Conservation (phyloP, 2,113 vertebrate species). For the Pomatostomus ruficeps region DNA sequence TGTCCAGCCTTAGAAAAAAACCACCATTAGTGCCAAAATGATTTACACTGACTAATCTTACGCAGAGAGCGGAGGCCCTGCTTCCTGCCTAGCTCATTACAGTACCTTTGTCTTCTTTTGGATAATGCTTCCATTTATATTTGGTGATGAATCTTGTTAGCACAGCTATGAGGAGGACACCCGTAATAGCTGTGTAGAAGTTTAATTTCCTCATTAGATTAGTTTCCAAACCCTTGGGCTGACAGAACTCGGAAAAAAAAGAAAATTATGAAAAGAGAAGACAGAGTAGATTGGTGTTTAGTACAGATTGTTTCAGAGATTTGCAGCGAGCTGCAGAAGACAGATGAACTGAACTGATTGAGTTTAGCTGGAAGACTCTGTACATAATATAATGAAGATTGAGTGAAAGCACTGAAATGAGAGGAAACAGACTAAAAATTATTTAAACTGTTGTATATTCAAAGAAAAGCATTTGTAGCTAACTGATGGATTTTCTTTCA, state of each 20-base stretch:
- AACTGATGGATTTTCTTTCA: neutral
- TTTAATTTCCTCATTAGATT: slow-evolving; percentile 1
- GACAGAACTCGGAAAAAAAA: neutral
- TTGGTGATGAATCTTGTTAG: slow-evolving; percentile 27
- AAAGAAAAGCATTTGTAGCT: neutral
- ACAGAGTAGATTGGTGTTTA: neutral
- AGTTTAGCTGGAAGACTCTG: neutral
- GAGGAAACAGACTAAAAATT: neutral
- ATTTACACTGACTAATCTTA: slow-evolving; percentile 24
- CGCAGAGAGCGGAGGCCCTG: neutral
- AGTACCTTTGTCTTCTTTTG: slow-evolving; percentile 36
- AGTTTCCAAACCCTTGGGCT: neutral
- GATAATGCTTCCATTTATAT: slow-evolving; percentile 35
- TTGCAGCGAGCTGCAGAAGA: neutral
- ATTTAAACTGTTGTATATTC: neutral
- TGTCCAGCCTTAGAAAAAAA: slow-evolving; percentile 15
- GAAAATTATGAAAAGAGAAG: neutral
- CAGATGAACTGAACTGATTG: neutral
- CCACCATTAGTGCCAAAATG: neutral
- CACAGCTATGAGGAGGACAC: neutral
- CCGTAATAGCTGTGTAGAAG: neutral
- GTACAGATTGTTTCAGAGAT: neutral
- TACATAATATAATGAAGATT: neutral
- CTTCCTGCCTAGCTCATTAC: slow-evolving; percentile 37
- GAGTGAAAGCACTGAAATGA: neutral